Conservation (phyloP, 2,797 vertebrate species). For the Mastacembelus armatus region DNA sequence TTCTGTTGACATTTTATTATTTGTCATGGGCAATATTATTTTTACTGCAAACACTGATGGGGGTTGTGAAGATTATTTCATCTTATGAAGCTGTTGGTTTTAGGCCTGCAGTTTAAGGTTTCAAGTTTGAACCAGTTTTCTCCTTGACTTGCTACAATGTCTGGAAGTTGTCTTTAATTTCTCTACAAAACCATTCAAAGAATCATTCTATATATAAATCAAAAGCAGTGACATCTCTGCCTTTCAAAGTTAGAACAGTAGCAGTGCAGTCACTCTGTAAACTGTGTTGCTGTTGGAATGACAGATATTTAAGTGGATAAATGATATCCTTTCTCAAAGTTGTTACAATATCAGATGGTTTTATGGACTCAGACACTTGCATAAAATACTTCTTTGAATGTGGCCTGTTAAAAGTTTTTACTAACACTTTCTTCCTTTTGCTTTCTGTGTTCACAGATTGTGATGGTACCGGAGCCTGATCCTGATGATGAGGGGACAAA, state of each 20-base stretch:
- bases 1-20: background rate
- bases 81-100: constrained; percentile 34
- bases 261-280: constrained; percentile 38
- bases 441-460: constrained; percentile 83
- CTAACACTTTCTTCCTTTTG: constrained; percentile 45
- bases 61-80: constrained; percentile 43
- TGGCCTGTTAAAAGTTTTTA: constrained; percentile 1
- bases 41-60: constrained; percentile 39
- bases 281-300: constrained; percentile 49
- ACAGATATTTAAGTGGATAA: constrained; percentile 60
- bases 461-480: constrained; percentile 89
- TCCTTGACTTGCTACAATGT: constrained; percentile 5
- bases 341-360: constrained; percentile 28
- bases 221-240: constrained; percentile 30
- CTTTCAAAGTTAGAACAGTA: constrained; percentile 46
- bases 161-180: constrained; percentile 45
- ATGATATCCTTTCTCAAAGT: constrained; percentile 28
- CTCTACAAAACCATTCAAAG: constrained; percentile 51
- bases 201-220: constrained; percentile 65
- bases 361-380: constrained; percentile 10
- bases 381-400: constrained; percentile 8
- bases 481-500: constrained; percentile 94
- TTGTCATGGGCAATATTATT: constrained; percentile 34
- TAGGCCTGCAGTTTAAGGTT: too few relatives aligned
- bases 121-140: constrained; percentile 32